Evolutionary conservation across 2,888 invertebrate species (phyloP).

Genomic region (Tholera decimalis): DNA sequence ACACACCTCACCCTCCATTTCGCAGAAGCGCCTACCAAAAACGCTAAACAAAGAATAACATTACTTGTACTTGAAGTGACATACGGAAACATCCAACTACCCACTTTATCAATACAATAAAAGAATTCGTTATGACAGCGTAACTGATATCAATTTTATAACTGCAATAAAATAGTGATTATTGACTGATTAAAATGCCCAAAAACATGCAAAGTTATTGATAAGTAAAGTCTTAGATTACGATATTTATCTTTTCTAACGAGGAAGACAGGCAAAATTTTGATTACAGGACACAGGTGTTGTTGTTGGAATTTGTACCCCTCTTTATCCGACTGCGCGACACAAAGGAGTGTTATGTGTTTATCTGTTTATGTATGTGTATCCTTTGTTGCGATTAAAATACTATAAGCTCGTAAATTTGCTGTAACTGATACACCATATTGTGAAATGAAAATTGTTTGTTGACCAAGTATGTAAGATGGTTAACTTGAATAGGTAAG

Average conservation of each 20-base stretch:
- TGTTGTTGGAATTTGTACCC: background rate
- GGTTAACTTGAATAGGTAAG: no score
- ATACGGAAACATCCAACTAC: constrained; percentile 26
- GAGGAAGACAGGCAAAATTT: background rate
- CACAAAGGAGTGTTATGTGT: background rate
- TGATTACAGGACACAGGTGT: background rate
- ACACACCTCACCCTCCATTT: no score
- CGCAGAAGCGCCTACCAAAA: background rate
- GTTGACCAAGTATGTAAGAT: no score
- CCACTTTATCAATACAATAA: constrained; percentile 44
- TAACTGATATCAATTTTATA: constrained; percentile 33
- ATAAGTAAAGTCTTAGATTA: constrained; percentile 37
- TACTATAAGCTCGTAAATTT: no score
- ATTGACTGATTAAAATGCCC: constrained; percentile 38
- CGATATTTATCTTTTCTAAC: constrained; percentile 1
- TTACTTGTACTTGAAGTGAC: constrained; percentile 23
- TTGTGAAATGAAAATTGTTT: no score
- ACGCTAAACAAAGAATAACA: background rate
- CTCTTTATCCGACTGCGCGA: no score
- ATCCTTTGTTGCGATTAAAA: no score
- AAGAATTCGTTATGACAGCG: constrained; percentile 31
- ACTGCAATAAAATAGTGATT: constrained; percentile 35
- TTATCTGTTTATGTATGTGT: background rate
- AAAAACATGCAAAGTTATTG: constrained; percentile 36
- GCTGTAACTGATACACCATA: no score